These are phyloP conservation scores for Prosopocoilus inquinatus DNA, from an alignment of 2,888 invertebrate species.

Conservation along the genomic window DNA sequence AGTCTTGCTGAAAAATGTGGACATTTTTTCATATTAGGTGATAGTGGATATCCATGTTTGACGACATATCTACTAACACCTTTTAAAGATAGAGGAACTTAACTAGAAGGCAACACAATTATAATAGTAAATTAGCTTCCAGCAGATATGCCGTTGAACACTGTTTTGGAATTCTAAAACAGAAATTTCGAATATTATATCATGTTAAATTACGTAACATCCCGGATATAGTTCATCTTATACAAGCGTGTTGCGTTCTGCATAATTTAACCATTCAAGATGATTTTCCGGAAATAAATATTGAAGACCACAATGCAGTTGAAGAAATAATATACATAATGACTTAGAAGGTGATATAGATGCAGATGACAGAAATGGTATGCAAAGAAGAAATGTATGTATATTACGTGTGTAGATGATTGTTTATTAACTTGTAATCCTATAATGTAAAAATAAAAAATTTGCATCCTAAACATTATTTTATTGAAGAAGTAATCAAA, in stretches of 20 bases:
- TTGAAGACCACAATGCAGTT: too few relatives aligned
- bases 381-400: too few relatives aligned
- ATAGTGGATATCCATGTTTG: slow-evolving; percentile 28
- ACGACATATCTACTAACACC: slow-evolving; percentile 23
- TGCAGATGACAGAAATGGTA: too few relatives aligned
- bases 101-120: slow-evolving; percentile 12
- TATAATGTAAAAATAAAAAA: too few relatives aligned
- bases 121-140: slow-evolving; percentile 11
- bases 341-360: too few relatives aligned
- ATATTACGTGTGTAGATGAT: too few relatives aligned
- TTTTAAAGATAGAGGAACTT: slow-evolving; percentile 22
- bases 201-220: slow-evolving; percentile 11
- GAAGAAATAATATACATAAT: too few relatives aligned
- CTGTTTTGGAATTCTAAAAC: slow-evolving; percentile 18
- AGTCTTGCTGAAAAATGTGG: slow-evolving; percentile 27
- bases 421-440: too few relatives aligned
- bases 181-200: slow-evolving; percentile 15
- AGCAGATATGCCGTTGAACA: slow-evolving; percentile 15
- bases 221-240: slow-evolving; percentile 10
- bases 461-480: too few relatives aligned
- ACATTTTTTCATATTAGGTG: slow-evolving; percentile 25
- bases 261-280: slow-evolving; percentile 13
- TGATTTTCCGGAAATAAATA: background rate
- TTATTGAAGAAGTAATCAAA: too few relatives aligned
- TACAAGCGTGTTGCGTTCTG: slow-evolving; percentile 7